Conservation (phyloP, 2,113 vertebrate genomes). For the Megaceryle maxima region DNA sequence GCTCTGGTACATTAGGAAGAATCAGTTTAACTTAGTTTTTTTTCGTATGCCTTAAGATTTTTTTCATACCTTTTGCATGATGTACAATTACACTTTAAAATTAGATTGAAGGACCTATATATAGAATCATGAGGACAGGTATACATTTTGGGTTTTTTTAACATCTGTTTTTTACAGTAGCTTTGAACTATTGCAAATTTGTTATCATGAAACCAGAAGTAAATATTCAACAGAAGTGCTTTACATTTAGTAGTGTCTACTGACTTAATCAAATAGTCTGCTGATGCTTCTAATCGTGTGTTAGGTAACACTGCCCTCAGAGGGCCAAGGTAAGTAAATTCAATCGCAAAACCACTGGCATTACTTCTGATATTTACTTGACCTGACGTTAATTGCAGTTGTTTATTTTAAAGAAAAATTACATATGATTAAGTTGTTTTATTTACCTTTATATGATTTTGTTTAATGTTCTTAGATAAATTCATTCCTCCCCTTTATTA, state of each 20-base stretch:
- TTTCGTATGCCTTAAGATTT: not conserved
- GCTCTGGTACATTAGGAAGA: not conserved
- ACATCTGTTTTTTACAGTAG: not conserved
- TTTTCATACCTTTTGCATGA: not conserved
- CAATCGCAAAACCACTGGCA: conserved; percentile 52
- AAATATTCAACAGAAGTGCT: conserved; percentile 1
- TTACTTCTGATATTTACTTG: not conserved
- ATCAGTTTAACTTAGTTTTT: not conserved
- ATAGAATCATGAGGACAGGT: not conserved
- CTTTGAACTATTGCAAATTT: not conserved
- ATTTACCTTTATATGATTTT: not conserved
- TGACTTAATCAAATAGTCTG: conserved; percentile 35
- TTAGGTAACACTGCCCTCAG: conserved; percentile 83
- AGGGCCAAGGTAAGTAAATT: conserved; percentile 81
- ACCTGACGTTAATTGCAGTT: not conserved
- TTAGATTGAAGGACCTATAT: not conserved
- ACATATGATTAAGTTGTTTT: not conserved
- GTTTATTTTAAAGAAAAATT: not conserved
- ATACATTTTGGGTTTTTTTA: not conserved
- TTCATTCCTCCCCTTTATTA: not conserved
- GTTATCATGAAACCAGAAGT: not conserved
- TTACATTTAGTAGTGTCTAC: not conserved
- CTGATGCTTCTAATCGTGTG: conserved; percentile 55
- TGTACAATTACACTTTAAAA: not conserved
- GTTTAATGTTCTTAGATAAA: not conserved